These are phyloP conservation scores for Molanna angustata DNA, from an alignment of 2,888 invertebrate species.

Conservation along the genomic window DNA sequence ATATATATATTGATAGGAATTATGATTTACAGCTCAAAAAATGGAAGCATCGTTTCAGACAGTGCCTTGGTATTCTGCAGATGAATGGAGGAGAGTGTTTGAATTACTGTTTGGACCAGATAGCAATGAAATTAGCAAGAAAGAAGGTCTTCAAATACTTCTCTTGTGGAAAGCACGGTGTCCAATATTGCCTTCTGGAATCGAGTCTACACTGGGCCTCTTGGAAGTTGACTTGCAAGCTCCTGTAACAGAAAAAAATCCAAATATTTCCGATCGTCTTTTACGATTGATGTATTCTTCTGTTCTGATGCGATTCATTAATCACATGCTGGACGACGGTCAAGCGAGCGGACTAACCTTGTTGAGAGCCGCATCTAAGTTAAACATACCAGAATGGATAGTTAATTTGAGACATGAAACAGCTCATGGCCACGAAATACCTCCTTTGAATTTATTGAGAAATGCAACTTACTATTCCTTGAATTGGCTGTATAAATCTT, in stretches of 20 bases:
- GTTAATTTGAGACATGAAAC: constrained; percentile 75
- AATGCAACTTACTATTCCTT: constrained; percentile 62
- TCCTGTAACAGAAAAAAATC: constrained; percentile 36
- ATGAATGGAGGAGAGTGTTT: constrained; percentile 56
- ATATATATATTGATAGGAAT: no score
- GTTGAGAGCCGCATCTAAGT: constrained; percentile 58
- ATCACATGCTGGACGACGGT: constrained; percentile 58
- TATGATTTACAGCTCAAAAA: no score
- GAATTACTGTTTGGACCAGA: constrained; percentile 45
- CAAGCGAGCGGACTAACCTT: constrained; percentile 50
- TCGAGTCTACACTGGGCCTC: constrained; percentile 59
- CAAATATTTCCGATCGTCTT: constrained; percentile 46
- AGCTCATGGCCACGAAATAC: constrained; percentile 68
- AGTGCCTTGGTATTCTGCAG: constrained; percentile 48
- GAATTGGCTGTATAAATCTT: constrained; percentile 66
- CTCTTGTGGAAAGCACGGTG: constrained; percentile 58
- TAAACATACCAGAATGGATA: constrained; percentile 77
- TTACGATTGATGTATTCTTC: constrained; percentile 60
- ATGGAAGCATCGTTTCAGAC: constrained; percentile 3
- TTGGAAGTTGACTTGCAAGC: constrained; percentile 53
- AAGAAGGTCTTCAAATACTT: constrained; percentile 49
- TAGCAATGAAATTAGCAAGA: constrained; percentile 38
- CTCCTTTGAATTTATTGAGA: constrained; percentile 61
- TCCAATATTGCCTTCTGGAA: constrained; percentile 56
- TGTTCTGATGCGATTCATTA: constrained; percentile 64